phyloP scores from a whole-genome alignment of 2,888 invertebrate species.

The Ophion ventricosus region DNA sequence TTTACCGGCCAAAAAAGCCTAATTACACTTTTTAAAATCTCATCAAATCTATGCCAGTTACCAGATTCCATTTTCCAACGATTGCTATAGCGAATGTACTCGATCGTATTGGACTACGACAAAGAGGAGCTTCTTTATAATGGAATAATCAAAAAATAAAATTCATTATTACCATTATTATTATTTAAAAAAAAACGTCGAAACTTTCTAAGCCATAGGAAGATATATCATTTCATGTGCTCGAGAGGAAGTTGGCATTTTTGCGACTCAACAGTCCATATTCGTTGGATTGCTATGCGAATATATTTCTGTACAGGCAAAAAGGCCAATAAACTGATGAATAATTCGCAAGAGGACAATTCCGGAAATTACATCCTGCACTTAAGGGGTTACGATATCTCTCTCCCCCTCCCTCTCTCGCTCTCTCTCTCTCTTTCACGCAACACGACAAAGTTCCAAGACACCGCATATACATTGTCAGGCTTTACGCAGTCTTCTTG shows the following conservation, averaged over 20 bases:
- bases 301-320: constrained; percentile 14
- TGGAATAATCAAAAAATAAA: neutral
- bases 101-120: too few species aligned
- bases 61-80: too few species aligned
- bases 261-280: constrained; percentile 31
- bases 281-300: constrained; percentile 11
- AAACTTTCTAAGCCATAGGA: constrained; percentile 52
- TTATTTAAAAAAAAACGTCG: too few species aligned
- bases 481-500: constrained; percentile 6
- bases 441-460: too few species aligned
- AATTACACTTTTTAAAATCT: too few species aligned
- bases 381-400: constrained; percentile 50
- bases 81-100: too few species aligned
- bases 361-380: constrained; percentile 36
- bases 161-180: too few species aligned
- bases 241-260: constrained; percentile 2
- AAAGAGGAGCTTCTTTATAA: neutral
- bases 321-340: constrained; percentile 19
- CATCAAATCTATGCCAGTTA: too few species aligned
- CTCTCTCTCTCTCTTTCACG: too few species aligned
- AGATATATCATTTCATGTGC: constrained; percentile 2
- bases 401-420: neutral
- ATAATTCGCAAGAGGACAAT: constrained; percentile 32
- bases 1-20: too few species aligned
- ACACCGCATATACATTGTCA: constrained; percentile 37